A percentile compares a stretch with the other conserved stretches of the same genome.
Evolutionary conservation across 2,113 vertebrate species (phyloP).

Genomic region (Dendropsophus ebraccatus): DNA sequence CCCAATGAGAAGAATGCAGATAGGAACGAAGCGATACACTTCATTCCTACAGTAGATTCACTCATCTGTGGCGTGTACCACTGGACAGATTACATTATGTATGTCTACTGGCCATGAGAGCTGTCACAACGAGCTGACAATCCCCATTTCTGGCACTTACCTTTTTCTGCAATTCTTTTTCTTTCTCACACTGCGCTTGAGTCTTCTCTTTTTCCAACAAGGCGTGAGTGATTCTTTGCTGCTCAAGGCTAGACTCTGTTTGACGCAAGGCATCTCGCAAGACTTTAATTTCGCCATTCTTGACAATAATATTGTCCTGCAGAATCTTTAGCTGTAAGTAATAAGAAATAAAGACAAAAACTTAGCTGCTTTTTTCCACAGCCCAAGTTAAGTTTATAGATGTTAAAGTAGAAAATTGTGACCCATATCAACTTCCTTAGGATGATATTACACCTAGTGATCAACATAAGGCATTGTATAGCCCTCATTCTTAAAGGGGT

Average conservation of each 20-base stretch:
- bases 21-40: too few species aligned
- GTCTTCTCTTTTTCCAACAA: conserved; percentile 78
- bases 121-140: too few species aligned
- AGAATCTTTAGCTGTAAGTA: conserved; percentile 82
- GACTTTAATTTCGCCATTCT: conserved; percentile 93
- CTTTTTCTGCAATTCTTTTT: conserved; percentile 90
- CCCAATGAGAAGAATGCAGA: too few species aligned
- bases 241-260: conserved; percentile 80
- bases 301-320: conserved; percentile 85
- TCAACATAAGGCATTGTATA: too few species aligned
- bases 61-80: too few species aligned
- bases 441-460: too few species aligned
- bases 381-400: neutral
- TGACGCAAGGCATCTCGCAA: conserved; percentile 87
- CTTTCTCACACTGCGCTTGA: conserved; percentile 79
- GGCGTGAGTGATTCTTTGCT: conserved; percentile 79
- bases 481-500: too few species aligned
- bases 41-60: too few species aligned
- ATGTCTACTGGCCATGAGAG: too few species aligned
- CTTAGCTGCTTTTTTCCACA: neutral
- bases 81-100: too few species aligned
- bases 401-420: too few species aligned
- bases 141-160: conserved; percentile 64
- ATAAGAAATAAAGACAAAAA: neutral
- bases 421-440: too few species aligned